Conservation (phyloP, 2,888 invertebrate genomes). For the Aspidiotus rigidus region DNA sequence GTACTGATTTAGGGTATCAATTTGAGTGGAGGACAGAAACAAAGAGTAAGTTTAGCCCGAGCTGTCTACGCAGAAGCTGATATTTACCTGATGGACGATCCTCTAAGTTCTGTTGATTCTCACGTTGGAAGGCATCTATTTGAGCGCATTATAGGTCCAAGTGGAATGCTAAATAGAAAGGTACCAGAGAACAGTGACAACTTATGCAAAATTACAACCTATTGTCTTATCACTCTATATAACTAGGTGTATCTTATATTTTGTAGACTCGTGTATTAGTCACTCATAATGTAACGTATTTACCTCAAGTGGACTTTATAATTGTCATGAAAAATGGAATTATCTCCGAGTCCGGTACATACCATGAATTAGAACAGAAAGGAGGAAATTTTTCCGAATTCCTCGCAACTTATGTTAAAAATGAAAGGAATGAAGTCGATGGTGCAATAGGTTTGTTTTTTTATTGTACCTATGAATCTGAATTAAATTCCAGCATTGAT, state of each 20-base stretch:
- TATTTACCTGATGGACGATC: conserved; percentile 90
- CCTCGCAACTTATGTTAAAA: conserved; percentile 67
- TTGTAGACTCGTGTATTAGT: conserved; percentile 72
- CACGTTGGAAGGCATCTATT: conserved; percentile 59
- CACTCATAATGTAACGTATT: conserved; percentile 88
- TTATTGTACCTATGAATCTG: too few relatives aligned
- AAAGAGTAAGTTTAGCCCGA: conserved; percentile 79
- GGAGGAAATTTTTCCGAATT: conserved; percentile 80
- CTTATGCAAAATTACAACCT: too few relatives aligned
- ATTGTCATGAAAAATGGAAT: conserved; percentile 78
- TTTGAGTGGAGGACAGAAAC: conserved; percentile 86
- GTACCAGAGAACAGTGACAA: conserved; percentile 35
- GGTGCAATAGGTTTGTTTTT: too few relatives aligned
- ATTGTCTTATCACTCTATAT: not conserved
- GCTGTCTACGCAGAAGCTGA: conserved; percentile 84
- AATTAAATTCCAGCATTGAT: too few relatives aligned
- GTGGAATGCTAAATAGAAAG: conserved; percentile 44
- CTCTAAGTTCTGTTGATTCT: conserved; percentile 59
- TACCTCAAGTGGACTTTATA: conserved; percentile 83
- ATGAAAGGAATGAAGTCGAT: conserved; percentile 40
- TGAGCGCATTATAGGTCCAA: conserved; percentile 52
- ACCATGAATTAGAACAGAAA: conserved; percentile 75
- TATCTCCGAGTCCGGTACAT: conserved; percentile 82
- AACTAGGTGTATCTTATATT: too few relatives aligned
- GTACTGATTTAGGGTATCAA: conserved; percentile 55